Evolutionary conservation across 2,888 invertebrate genomes (phyloP), one percentile per base, ranked within the genome.

Genomic region (Sinhomidia bicolor): DNA sequence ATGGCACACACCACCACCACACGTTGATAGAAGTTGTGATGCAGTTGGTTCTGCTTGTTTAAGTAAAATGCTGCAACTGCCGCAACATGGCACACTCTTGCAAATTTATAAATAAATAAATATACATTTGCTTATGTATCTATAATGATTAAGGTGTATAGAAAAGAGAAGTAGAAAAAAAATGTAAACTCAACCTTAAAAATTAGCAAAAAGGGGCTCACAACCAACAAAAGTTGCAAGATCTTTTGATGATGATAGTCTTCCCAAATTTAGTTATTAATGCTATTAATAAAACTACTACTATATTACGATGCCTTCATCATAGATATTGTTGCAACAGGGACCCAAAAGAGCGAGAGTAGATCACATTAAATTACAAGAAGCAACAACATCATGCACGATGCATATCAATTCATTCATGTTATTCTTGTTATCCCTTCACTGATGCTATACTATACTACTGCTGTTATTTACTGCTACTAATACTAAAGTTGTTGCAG

Each of bases 381-480:
- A 7, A 44, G 20, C 44, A 23, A 51, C 10, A 62, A 62, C 26
- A 74, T 32, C 23, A 60, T 79, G 57, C 79, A 60, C 32, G 41
- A 60, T 79, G 60, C 57, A 79, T 60, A 76, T 54, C 84, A 84
- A 84, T 74, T 84, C 84, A 84, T 84, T 84, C 84, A 76, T 84
- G 83, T 74, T 71, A 83, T 74, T 83, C 17, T 74, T 83, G 83
- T 79, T 79, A n/a, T n/a, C n/a, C 79, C 32, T 60, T 60, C 36
- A 60, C 76, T 76, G 3, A n/a, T 17, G 14, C n/a, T n/a, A n/a
- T n/a, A n/a, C n/a, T n/a, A n/a, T n/a, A n/a, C n/a, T n/a, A n/a
- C n/a, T n/a, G n/a, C n/a, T n/a, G n/a, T n/a, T n/a, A n/a, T n/a
- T n/a, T n/a, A n/a, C n/a, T 32, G 5, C 32, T 65, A 3, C 14